phyloP scores from a whole-genome alignment of 2,113 vertebrate species.

The Tympanuchus pallidicinctus region DNA sequence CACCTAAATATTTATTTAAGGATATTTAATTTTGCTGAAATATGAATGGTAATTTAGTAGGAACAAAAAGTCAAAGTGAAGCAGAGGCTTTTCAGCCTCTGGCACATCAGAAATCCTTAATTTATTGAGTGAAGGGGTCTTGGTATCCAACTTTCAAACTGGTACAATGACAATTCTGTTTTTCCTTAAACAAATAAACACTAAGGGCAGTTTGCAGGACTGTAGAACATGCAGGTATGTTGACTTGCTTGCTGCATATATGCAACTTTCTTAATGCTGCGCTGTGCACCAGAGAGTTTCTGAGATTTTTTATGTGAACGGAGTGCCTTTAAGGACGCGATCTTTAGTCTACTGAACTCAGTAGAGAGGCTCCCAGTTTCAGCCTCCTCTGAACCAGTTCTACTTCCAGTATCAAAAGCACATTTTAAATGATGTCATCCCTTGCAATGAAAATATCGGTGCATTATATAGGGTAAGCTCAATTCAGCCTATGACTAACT shows the following conservation, averaged over 20 bases:
- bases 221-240: conserved; percentile 20
- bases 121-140: conserved; percentile 1
- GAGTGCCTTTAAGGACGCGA: not conserved
- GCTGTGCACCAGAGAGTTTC: not conserved
- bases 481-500: conserved; percentile 24
- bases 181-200: not conserved
- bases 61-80: conserved; percentile 29
- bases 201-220: not conserved
- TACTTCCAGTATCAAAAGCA: not conserved
- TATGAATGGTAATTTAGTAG: conserved; percentile 8
- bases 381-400: not conserved
- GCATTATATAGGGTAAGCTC: conserved; percentile 18
- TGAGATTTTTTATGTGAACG: not conserved
- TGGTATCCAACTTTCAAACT: conserved; percentile 27
- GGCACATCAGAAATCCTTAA: not conserved
- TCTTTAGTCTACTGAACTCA: not conserved
- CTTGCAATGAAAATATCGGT: not conserved
- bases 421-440: not conserved
- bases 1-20: conserved; percentile 27
- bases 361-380: not conserved
- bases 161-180: not conserved
- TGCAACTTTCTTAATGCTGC: not conserved
- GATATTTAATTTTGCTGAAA: conserved; percentile 61
- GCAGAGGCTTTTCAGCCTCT: conserved; percentile 19
- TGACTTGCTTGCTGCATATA: not conserved